A percentile compares a stretch with the other conserved stretches of the same genome.
Evolutionary conservation across 2,113 vertebrate genomes (phyloP).

Genomic region (Toxostoma redivivum): DNA sequence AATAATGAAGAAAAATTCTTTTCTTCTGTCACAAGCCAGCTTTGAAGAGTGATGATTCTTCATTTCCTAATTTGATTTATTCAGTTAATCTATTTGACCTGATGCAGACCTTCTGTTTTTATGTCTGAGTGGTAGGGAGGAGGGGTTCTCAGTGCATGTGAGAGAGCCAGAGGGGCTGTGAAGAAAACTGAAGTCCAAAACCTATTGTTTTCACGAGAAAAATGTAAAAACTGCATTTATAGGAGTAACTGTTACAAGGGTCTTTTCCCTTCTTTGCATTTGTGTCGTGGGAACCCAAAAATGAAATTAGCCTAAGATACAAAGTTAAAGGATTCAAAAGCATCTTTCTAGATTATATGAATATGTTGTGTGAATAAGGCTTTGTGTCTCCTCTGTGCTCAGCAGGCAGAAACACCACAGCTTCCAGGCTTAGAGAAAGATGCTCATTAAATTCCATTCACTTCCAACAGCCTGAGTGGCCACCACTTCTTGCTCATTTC

Average conservation of each 20-base stretch:
- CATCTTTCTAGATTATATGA: neutral
- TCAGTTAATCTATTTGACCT: conserved; percentile 39
- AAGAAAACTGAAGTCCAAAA: neutral
- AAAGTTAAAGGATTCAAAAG: neutral
- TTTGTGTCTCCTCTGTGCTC: neutral
- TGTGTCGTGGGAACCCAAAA: neutral
- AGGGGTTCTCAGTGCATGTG: rapidly evolving
- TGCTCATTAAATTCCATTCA: neutral
- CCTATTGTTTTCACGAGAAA: neutral
- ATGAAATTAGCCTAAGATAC: neutral
- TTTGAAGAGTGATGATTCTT: conserved; percentile 38
- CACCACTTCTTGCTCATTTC: neutral
- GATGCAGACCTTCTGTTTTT: neutral
- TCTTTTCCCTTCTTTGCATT: neutral
- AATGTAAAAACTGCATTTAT: neutral
- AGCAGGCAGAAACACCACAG: neutral
- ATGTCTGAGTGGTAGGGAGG: neutral
- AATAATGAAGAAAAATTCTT: conserved; percentile 20
- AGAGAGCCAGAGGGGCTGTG: neutral
- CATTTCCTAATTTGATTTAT: conserved; percentile 41
- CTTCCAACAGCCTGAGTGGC: neutral
- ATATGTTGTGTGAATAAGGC: neutral
- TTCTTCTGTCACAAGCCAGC: neutral
- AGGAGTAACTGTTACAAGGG: neutral
- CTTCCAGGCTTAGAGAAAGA: neutral